Evolutionary conservation across 2,888 invertebrate species (phyloP).

Genomic region (Tenthredo mesomela): DNA sequence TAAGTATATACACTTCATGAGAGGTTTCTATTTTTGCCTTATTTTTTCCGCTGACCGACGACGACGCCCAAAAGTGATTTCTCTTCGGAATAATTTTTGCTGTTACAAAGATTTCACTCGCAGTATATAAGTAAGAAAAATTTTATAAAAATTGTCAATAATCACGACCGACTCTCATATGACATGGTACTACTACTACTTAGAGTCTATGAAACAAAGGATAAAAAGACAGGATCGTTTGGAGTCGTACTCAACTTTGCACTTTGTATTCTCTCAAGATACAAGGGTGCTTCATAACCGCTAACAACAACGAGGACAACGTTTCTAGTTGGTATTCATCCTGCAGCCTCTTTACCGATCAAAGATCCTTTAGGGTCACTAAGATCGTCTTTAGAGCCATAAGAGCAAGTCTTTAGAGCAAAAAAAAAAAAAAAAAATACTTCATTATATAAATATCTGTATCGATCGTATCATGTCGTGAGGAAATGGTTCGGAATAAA

Average conservation of each 20-base stretch:
- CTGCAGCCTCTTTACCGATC: neutral
- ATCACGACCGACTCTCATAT: constrained; percentile 2
- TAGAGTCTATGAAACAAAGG: neutral
- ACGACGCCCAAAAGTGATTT: neutral
- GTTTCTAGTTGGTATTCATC: constrained; percentile 14
- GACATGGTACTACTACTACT: neutral
- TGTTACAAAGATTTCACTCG: neutral
- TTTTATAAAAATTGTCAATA: neutral
- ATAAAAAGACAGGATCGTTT: neutral
- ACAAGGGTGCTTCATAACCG: neutral
- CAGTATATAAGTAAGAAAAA: neutral
- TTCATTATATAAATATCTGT: neutral
- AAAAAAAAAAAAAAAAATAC: no score
- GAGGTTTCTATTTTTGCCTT: neutral
- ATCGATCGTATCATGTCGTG: neutral
- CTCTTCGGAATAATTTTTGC: neutral
- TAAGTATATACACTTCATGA: no score
- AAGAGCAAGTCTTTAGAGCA: constrained; percentile 26
- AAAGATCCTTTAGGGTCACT: constrained; percentile 38
- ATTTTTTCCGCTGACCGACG: neutral
- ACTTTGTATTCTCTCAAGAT: constrained; percentile 23
- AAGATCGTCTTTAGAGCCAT: constrained; percentile 5
- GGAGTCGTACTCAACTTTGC: constrained; percentile 27
- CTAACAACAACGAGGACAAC: constrained; percentile 13
- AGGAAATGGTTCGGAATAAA: neutral